Conservation (phyloP, 92 coral and sea anemone genomes). For the Virgularia gustaviana region DNA sequence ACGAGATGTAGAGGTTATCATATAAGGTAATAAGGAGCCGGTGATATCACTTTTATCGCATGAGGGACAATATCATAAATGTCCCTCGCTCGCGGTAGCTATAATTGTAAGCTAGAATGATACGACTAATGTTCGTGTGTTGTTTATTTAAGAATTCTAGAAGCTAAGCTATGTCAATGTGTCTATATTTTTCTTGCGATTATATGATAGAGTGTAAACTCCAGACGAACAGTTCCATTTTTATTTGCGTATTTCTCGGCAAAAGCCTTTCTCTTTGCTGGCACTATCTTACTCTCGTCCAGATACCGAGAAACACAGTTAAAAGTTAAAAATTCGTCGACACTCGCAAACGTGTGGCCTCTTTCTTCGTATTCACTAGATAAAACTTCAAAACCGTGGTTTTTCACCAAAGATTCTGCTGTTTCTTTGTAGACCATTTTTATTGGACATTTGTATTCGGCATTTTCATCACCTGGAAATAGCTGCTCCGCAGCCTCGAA, state of each 20-base stretch:
- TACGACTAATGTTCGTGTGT: no score
- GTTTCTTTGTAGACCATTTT: not conserved
- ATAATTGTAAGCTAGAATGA: no score
- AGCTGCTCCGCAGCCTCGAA: not conserved
- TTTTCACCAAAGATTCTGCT: not conserved
- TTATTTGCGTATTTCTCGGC: not conserved
- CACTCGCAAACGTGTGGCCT: not conserved
- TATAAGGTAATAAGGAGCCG: no score
- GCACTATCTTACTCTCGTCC: constrained; percentile 14
- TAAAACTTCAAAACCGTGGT: not conserved
- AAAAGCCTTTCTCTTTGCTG: not conserved
- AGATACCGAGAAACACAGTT: not conserved
- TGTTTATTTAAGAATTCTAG: no score
- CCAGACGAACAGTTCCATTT: not conserved
- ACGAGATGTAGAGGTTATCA: no score
- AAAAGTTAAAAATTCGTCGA: not conserved
- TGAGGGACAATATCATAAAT: no score
- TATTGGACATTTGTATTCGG: not conserved
- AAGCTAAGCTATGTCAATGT: no score
- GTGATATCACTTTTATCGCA: no score
- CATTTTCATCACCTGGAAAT: not conserved
- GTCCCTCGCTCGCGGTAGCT: no score
- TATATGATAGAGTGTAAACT: not conserved
- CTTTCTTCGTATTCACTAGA: not conserved
- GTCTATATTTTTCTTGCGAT: not conserved